These are phyloP conservation scores for Drosophila kuntzei DNA, from an alignment of 2,888 invertebrate species.

Conservation along the genomic window DNA sequence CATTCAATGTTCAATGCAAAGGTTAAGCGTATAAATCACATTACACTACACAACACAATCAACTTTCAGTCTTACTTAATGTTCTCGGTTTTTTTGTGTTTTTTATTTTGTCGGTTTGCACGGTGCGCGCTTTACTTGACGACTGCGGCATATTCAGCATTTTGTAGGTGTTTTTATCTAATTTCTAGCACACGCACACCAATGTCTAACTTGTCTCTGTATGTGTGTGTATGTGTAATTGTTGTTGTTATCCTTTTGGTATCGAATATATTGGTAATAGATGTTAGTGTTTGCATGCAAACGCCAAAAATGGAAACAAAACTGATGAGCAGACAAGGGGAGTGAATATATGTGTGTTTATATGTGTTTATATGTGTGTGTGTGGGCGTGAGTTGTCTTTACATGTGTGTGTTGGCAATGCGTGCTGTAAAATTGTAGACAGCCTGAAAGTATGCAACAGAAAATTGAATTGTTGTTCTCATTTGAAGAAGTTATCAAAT, in stretches of 20 bases:
- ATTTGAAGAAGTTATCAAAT: constrained; percentile 20
- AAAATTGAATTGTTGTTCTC: constrained; percentile 8
- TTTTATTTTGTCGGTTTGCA: constrained; percentile 55
- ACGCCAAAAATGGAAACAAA: constrained; percentile 68
- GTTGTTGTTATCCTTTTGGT: constrained; percentile 68
- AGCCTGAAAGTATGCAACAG: constrained; percentile 50
- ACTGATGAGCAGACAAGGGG: constrained; percentile 52
- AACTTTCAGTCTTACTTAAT: constrained; percentile 19
- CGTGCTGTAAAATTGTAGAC: constrained; percentile 35
- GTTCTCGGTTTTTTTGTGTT: not conserved
- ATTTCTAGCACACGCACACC: constrained; percentile 74
- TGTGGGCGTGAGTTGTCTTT: constrained; percentile 22
- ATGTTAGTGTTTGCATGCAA: constrained; percentile 75
- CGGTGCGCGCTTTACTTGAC: constrained; percentile 76
- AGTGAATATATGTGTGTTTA: too few species aligned
- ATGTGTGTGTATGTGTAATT: constrained; percentile 33
- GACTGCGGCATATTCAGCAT: constrained; percentile 81
- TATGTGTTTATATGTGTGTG: constrained; percentile 10
- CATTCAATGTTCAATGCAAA: constrained; percentile 48
- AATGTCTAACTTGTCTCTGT: constrained; percentile 15
- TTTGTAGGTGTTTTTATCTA: constrained; percentile 83
- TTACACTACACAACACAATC: constrained; percentile 21
- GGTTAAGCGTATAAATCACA: constrained; percentile 17
- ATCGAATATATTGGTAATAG: constrained; percentile 79
- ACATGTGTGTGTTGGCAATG: constrained; percentile 23